Evolutionary conservation across 2,888 invertebrate genomes (phyloP).

Genomic region (Notocelia uddmanniana): DNA sequence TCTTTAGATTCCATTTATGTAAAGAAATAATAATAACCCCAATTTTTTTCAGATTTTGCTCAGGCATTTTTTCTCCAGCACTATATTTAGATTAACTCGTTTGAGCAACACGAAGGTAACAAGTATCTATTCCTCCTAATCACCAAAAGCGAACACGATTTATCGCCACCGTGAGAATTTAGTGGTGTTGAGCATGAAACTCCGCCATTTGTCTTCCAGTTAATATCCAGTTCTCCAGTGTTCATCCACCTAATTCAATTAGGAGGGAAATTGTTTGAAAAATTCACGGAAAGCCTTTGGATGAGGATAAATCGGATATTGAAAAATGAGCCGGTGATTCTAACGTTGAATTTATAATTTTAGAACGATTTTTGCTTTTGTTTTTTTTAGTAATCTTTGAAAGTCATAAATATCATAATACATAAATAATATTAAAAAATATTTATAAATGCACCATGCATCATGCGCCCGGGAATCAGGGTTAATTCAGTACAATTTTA

Average conservation of each 20-base stretch:
- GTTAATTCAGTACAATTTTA: no score
- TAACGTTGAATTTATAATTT: neutral
- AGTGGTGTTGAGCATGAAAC: slow-evolving; percentile 74
- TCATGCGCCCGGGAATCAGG: no score
- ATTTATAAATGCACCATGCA: no score
- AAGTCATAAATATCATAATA: no score
- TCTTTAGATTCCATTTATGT: no score
- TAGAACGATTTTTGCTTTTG: neutral
- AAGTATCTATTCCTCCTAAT: slow-evolving; percentile 44
- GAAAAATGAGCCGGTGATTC: slow-evolving; percentile 3
- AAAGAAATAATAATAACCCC: no score
- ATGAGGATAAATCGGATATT: slow-evolving; percentile 11
- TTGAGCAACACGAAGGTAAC: slow-evolving; percentile 34
- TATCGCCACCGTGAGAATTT: slow-evolving; percentile 69
- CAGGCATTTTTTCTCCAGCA: neutral
- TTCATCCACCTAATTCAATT: slow-evolving; percentile 74
- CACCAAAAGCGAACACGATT: slow-evolving; percentile 53
- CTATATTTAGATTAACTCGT: slow-evolving; percentile 32
- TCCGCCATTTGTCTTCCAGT: slow-evolving; percentile 73
- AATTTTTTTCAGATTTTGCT: no score
- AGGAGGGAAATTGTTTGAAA: slow-evolving; percentile 50
- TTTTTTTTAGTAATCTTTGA: no score
- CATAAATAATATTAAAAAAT: no score
- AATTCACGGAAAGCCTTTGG: slow-evolving; percentile 28
- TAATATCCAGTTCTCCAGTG: slow-evolving; percentile 67